Conservation (phyloP, 30 jellyfish, hydroid and myxozoan species). For the Pelagia noctiluca region DNA sequence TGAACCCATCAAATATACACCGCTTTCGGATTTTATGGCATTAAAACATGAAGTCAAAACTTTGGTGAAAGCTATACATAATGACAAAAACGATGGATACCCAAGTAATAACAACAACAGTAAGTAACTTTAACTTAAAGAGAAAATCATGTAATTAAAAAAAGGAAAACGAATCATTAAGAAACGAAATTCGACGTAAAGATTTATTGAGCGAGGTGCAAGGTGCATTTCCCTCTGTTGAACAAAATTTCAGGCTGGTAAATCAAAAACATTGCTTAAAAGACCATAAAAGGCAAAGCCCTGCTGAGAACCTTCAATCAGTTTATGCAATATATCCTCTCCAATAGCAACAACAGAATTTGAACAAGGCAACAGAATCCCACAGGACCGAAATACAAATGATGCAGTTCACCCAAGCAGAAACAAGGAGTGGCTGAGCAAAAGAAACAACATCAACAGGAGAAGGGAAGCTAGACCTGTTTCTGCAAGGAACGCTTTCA, state of each 20-base stretch:
- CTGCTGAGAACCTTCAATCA: not conserved
- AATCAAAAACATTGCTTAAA: not conserved
- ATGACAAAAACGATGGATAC: not conserved
- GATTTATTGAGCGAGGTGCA: too few species aligned
- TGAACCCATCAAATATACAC: not conserved
- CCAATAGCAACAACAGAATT: not conserved
- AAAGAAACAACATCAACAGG: not conserved
- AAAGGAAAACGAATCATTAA: too few species aligned
- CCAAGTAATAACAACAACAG: not conserved
- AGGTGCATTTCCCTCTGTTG: not conserved
- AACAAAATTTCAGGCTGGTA: not conserved
- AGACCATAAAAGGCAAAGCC: not conserved
- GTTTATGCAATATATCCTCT: too few species aligned
- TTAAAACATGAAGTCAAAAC: not conserved
- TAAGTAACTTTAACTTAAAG: not conserved
- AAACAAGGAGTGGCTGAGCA: conserved; percentile 1
- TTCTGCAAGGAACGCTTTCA: too few species aligned
- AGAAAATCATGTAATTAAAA: not conserved
- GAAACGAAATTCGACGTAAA: too few species aligned
- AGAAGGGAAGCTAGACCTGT: too few species aligned
- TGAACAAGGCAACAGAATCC: too few species aligned
- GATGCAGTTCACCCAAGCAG: not conserved
- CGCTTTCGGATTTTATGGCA: not conserved
- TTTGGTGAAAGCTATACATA: not conserved
- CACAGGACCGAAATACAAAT: not conserved